Evolutionary conservation across 2,113 vertebrate species (phyloP).

Genomic region (Chrysochloris asiatica): DNA sequence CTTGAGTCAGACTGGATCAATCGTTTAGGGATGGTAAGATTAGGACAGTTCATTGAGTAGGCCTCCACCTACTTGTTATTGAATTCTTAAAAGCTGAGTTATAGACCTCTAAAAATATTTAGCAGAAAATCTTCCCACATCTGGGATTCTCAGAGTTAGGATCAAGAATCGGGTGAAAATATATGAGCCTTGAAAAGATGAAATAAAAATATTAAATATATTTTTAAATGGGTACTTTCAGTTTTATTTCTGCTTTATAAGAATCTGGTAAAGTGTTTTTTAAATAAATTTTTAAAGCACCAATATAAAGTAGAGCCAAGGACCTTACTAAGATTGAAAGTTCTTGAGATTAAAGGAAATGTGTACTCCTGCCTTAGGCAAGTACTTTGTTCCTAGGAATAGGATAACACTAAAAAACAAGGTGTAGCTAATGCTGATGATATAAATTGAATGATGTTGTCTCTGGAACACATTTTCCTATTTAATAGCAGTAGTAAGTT

Average conservation of each 20-base stretch:
- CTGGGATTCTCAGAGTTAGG: slow-evolving; percentile 53
- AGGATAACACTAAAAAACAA: slow-evolving; percentile 20
- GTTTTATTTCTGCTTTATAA: slow-evolving; percentile 67
- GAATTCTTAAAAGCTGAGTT: slow-evolving; percentile 38
- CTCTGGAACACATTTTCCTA: slow-evolving; percentile 19
- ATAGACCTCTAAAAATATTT: slow-evolving; percentile 41
- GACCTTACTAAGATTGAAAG: slow-evolving; percentile 54
- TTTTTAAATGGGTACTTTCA: slow-evolving; percentile 62
- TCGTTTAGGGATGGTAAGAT: neutral
- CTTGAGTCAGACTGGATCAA: neutral
- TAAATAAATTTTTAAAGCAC: slow-evolving; percentile 65
- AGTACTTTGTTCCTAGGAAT: neutral
- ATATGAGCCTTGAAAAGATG: slow-evolving; percentile 69
- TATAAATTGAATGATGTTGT: slow-evolving; percentile 8
- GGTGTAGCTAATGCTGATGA: slow-evolving; percentile 3
- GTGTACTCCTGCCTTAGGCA: neutral
- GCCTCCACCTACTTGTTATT: neutral
- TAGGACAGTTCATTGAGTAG: neutral
- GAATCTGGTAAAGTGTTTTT: slow-evolving; percentile 60
- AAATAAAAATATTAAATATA: slow-evolving; percentile 74
- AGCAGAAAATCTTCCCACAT: slow-evolving; percentile 37
- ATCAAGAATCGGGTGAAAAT: slow-evolving; percentile 62
- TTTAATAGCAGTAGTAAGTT: slow-evolving; percentile 26
- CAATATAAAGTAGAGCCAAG: slow-evolving; percentile 55
- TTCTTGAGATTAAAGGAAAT: slow-evolving; percentile 27